Base-by-base conservation (phyloP, 2,113 vertebrate species). In the Spermophilus dauricus region DNA sequence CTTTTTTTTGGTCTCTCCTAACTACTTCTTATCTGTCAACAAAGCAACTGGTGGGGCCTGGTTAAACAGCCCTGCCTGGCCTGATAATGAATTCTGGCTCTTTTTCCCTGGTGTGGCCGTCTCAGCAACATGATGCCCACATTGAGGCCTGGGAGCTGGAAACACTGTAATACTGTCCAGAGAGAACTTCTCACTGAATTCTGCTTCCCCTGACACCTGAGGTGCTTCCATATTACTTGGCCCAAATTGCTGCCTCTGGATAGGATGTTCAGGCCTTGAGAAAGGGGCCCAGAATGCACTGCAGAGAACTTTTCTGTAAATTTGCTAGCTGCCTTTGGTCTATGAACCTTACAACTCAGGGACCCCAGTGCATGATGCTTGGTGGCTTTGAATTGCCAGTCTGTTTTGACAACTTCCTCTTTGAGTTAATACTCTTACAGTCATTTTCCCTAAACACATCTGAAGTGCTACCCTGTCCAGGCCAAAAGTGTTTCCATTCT, bases 1-100 rank as follows among this genome's bases (percentile, higher is more conserved):
- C 61, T 75, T 77, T 58, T 42, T 42, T 61, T 56, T 24, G 58
- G 42, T 82, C 20, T 97, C 39, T 34, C 61, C 26, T 86, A 78
- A 53, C 80, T 86, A 89, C 12, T 94, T 70, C 82, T 95, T 56
- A 89, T 61, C 85, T 86, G 11, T 89, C 78, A 65, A 86, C 34
- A 82, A 89, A 96, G 91, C 61, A 92, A 45, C 42, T 42, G 45
- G 91, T 10, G 0, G 0, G 75, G 12, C 48, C 82, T 77, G 37
- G 39, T 77, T 69, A 97, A 96, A 77, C 92, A 90, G n/a, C 37
- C 12, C 73, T 89, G 86, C 67, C 13, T 70, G 42, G 30, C 56
- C 48, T 0, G 0, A 48, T 65, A 53, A 70, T 63, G n/a, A 85
- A 14, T 61, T 42, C 80, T 32, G 78, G 63, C 56, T 97, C 67